Percentiles rank a stretch among this genome's conserved stretches.
Evolutionary conservation across 2,888 invertebrate species (phyloP).

Genomic region (Megastigmus dorsalis): DNA sequence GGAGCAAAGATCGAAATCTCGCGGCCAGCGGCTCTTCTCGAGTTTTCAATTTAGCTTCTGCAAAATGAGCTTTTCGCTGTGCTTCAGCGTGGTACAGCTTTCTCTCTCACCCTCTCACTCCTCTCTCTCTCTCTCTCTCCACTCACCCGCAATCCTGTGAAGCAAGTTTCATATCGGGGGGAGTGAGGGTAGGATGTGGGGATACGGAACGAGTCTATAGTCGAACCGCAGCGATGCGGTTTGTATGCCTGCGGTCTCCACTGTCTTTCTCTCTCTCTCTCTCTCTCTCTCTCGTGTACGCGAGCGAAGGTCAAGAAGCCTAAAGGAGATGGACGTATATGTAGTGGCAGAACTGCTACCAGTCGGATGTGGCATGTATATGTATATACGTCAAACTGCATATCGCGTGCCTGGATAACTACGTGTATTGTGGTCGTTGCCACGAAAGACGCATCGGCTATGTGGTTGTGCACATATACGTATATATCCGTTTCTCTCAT

Average conservation of each 20-base stretch:
- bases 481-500: no score
- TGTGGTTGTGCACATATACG: no score
- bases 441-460: background rate
- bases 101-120: no score
- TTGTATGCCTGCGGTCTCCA: background rate
- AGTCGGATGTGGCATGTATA: background rate
- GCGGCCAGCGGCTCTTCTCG: background rate
- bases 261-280: background rate
- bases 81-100: no score
- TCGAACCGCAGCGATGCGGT: no score
- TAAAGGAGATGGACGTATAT: no score
- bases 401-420: background rate
- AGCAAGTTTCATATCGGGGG: no score
- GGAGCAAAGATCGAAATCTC: constrained; percentile 17
- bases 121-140: background rate
- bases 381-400: background rate
- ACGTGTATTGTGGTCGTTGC: constrained; percentile 14
- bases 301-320: constrained; percentile 39
- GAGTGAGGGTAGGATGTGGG: no score
- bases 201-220: no score
- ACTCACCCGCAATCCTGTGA: no score
- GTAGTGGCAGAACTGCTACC: background rate
- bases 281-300: no score
- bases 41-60: constrained; percentile 4
- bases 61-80: constrained; percentile 2